Evolutionary conservation across 2,888 invertebrate genomes (phyloP).

Genomic region (Agrochola macilenta): DNA sequence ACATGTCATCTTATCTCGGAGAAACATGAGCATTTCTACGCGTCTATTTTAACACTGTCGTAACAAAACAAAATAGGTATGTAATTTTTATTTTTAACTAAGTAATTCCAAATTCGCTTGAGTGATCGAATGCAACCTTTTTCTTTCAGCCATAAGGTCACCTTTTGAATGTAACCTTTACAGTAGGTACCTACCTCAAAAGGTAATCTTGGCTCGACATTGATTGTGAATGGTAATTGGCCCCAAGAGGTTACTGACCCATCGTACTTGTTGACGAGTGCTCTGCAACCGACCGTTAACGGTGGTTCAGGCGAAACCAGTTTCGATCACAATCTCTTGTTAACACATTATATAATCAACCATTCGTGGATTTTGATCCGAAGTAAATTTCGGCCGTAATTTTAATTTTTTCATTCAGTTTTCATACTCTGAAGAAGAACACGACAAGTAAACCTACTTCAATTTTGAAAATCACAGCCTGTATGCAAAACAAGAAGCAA

Average conservation of each 20-base stretch:
- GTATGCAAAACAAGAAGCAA: neutral
- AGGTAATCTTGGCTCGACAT: neutral
- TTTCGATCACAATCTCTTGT: constrained; percentile 11
- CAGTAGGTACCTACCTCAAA: too few relatives aligned
- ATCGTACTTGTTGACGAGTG: neutral
- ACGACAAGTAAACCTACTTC: too few relatives aligned
- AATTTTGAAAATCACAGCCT: neutral
- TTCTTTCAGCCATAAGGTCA: too few relatives aligned
- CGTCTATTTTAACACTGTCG: too few relatives aligned
- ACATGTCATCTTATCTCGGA: too few relatives aligned
- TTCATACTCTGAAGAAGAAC: neutral
- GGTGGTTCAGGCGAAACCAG: constrained; percentile 8
- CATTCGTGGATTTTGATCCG: neutral
- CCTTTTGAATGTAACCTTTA: too few relatives aligned
- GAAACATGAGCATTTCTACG: too few relatives aligned
- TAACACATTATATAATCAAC: neutral
- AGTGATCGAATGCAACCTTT: too few relatives aligned
- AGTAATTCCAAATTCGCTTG: too few relatives aligned
- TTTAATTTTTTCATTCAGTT: neutral
- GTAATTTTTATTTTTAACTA: too few relatives aligned
- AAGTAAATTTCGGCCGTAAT: neutral
- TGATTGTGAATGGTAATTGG: constrained; percentile 20
- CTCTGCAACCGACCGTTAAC: constrained; percentile 1
- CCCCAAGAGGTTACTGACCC: constrained; percentile 24
- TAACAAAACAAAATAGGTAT: too few relatives aligned